Conservation (phyloP, 35 echinoderm and acorn worm species). For the Eucidaris tribuloides region DNA sequence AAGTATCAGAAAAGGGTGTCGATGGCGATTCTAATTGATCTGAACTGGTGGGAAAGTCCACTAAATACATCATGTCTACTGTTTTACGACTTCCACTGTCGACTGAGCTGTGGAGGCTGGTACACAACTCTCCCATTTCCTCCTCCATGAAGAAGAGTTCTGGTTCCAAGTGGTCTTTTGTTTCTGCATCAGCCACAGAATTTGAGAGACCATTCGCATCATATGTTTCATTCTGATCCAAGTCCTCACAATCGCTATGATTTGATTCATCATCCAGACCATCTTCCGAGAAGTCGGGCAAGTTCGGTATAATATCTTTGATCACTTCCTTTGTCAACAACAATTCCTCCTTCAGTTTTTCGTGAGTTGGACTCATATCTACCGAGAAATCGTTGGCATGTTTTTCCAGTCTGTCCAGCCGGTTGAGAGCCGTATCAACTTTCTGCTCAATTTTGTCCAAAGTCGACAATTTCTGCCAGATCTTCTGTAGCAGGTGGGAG, state of each 20-base stretch:
- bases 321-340: conserved; percentile 14
- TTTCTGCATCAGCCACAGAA: too few relatives aligned
- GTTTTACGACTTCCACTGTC: neutral
- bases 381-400: conserved; percentile 8
- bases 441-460: conserved; percentile 21
- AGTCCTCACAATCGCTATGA: neutral
- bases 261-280: neutral
- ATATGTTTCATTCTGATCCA: neutral
- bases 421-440: neutral
- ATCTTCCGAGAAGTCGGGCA: neutral
- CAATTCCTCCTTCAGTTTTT: conserved; percentile 15
- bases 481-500: neutral
- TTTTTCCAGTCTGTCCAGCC: neutral
- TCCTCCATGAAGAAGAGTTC: conserved; percentile 29
- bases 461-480: conserved; percentile 12
- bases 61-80: neutral
- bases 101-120: neutral
- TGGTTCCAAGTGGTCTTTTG: neutral
- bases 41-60: conserved; percentile 2
- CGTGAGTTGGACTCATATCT: neutral
- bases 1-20: conserved; percentile 12
- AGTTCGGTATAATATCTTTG: conserved; percentile 5
- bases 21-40: conserved; percentile 11
- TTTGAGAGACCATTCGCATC: neutral
- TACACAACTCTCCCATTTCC: conserved; percentile 6